Base-by-base conservation (phyloP, 1,140 invertebrate genomes). In the Spodoptera litura region DNA sequence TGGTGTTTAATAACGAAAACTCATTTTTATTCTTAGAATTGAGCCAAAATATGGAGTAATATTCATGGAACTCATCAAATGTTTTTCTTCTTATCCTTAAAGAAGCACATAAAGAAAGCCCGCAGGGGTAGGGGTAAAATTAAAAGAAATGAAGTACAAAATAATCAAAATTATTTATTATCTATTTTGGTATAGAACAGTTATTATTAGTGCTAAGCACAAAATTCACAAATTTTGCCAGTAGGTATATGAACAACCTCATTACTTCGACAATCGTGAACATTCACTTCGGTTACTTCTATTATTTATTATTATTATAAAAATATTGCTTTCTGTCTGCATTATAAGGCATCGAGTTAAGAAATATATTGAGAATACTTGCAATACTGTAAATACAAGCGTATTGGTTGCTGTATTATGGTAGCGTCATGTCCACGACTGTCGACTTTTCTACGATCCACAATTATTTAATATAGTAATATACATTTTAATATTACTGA, bases 131-230 rank as follows among this genome's bases (percentile, higher is more conserved):
- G 11, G 11, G 52, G 31, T 20, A 31, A 56, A 27, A 85, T 81
- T 81, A 74, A 78, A 81, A 78, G 58, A 38, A 25, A 78, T 70
- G 9, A 44, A 49, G 15, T 93, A 88, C 86, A 93, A 93, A 92
- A 93, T 91, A 92, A 92, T 87, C 84, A 89, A 75, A 88, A 87
- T 78, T 83, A 78, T 92, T 91, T 92, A 90, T 92, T 91, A 84
- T 83, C 83, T 90, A 90, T 86, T 91, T 90, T 90, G 90, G 88
- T 91, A 89, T 85, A 87, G 85, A 90, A 88, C 83, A 89, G 85
- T 83, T 35, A 61, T 61, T 62, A 25, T 77, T 83, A 86, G 87
- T 92, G 90, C 85, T 90, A 86, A 83, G 88, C 88, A 89, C 88
- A 81, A 52, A 78, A 81, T 83, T 81, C 77, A 74, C 72, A 59